Conservation (phyloP, 1,140 invertebrate genomes). For the Brachionus rotundiformis region DNA sequence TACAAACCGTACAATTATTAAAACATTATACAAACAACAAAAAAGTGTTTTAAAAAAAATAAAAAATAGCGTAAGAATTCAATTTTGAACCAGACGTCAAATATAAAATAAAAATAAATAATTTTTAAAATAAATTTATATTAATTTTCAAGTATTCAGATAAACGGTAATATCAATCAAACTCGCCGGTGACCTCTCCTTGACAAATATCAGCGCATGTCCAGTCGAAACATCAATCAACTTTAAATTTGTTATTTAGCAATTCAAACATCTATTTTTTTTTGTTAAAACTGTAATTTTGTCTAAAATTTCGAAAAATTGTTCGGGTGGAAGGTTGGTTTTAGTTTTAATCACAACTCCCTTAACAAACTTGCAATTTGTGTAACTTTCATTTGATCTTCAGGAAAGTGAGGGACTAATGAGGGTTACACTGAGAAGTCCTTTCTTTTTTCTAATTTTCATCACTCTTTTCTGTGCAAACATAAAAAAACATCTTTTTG, state of each 20-base stretch:
- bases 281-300: constrained; percentile 2
- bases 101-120: neutral
- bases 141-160: neutral
- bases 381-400: neutral
- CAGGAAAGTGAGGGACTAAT: neutral
- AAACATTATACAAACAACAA: neutral
- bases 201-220: neutral
- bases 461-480: too few species aligned
- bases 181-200: neutral
- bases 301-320: neutral
- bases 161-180: neutral
- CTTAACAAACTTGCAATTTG: neutral
- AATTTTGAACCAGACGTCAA: too few species aligned
- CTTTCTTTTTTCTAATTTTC: neutral
- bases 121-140: neutral
- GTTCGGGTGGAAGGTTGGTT: neutral
- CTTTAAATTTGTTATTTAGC: too few species aligned
- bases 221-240: neutral
- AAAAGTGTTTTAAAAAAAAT: too few species aligned
- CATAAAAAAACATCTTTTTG: neutral
- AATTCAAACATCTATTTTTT: neutral
- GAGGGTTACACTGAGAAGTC: neutral
- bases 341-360: neutral
- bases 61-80: too few species aligned
- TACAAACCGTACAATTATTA: neutral